Evolutionary conservation across 2,113 vertebrate species (phyloP), one percentile per base, ranked within the genome.

Genomic region (Misgurnus mizolepis): DNA sequence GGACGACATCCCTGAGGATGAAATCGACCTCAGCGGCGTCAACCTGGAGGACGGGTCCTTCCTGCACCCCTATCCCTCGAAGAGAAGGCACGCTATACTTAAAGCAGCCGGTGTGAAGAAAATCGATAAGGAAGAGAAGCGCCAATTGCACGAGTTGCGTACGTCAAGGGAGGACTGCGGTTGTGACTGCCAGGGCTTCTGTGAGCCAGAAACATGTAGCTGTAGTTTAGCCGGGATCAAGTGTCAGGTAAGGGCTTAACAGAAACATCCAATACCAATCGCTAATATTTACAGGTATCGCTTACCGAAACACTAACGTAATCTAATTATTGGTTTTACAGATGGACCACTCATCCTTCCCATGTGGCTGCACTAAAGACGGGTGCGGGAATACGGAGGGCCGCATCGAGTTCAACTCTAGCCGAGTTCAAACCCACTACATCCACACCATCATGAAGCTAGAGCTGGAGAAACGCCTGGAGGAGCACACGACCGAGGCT

Each of bases 311-410:
- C 1, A 5, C 40, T 61, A 61, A 74, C 58, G 27, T 41, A 1
- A 47, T 41, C 9, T 49, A 68, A 58, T 74, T 15, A 5, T 17
- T 64, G 81, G 66, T 6, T 50, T 73, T 5, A 4, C 90, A 99
- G 98, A 97, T 96, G 95, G 97, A 99, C 87, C 97, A 98, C 89
- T 96, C 96, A 1, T 93, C 94, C 0, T 99, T 99, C 88, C 98
- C 98, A 8, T 99, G 98, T 0, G 96, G 97, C 66, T 99, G 98
- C 86, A 96, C 95, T 22, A 95, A 93, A 85, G 96, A 98, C 0
- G 95, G 97, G 81, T 99, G 98, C 0, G 95, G 95, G 75, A 99
- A 99, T 90, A 96, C 90, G 0, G 91, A 94, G 72, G 98, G 98
- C 79, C 94, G 97, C 67, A 95, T 97, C 0, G 96, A 99, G 81